Percentiles rank a stretch among this genome's conserved stretches.
These are phyloP conservation scores for Elmis aenea DNA, from an alignment of 2,888 invertebrate genomes.

Conservation along the genomic window DNA sequence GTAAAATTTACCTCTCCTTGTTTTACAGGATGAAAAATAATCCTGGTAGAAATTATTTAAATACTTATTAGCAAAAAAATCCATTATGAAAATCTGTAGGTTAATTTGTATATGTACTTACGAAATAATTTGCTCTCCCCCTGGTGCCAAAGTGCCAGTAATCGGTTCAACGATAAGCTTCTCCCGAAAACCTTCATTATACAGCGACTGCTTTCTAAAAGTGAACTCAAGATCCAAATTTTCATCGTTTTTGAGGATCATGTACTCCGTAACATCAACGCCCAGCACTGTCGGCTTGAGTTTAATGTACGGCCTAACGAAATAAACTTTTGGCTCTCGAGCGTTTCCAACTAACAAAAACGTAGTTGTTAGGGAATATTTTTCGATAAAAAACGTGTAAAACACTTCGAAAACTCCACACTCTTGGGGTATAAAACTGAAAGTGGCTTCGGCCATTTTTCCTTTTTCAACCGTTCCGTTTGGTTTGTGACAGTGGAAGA, in stretches of 20 bases:
- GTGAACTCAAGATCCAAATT: constrained; percentile 49
- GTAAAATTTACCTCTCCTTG: constrained; percentile 54
- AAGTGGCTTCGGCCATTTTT: constrained; percentile 55
- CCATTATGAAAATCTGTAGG: constrained; percentile 1
- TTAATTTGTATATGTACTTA: constrained; percentile 35
- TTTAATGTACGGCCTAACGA: constrained; percentile 54
- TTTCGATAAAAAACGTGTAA: constrained; percentile 60
- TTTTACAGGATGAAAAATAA: constrained; percentile 52
- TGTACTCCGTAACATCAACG: constrained; percentile 45
- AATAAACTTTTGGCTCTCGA: constrained; percentile 58
- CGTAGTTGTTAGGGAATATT: constrained; percentile 51
- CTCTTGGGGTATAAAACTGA: constrained; percentile 59
- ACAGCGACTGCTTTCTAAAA: constrained; percentile 52
- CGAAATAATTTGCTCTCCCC: constrained; percentile 51
- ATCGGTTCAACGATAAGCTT: constrained; percentile 51
- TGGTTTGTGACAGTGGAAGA: constrained; percentile 56
- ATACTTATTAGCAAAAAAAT: background rate
- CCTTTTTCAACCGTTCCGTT: constrained; percentile 59
- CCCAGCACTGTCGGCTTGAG: constrained; percentile 61
- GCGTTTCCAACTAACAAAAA: constrained; percentile 62
- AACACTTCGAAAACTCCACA: constrained; percentile 63
- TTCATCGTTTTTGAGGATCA: constrained; percentile 55
- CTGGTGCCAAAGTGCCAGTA: constrained; percentile 48
- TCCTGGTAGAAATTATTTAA: no score
- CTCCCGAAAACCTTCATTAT: constrained; percentile 52